A percentile compares a stretch with the other conserved stretches of the same genome.
Conservation (phyloP, 2,113 vertebrate species). For the Typhlomys cinereus region DNA sequence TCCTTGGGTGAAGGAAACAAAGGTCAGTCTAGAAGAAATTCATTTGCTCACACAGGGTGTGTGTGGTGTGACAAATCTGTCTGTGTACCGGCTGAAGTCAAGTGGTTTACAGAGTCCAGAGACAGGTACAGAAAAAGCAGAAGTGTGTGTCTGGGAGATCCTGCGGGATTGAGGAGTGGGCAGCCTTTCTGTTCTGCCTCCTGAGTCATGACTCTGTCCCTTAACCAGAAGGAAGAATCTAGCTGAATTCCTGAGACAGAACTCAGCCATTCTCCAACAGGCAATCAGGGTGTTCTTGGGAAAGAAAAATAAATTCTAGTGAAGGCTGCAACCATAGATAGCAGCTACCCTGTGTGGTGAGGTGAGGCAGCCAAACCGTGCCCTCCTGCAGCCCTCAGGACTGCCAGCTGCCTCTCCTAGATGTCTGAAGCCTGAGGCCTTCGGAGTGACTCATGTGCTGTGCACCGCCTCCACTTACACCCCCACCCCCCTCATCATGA, state of each 20-base stretch:
- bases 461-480: no score
- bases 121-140: conserved; percentile 35
- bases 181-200: neutral
- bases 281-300: neutral
- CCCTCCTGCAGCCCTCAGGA: neutral
- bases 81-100: neutral
- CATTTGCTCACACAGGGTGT: neutral
- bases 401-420: neutral
- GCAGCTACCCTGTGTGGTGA: neutral
- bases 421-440: neutral
- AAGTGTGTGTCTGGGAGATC: neutral
- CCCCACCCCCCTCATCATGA: neutral
- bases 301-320: neutral
- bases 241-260: neutral
- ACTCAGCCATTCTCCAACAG: neutral
- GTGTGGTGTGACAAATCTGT: neutral
- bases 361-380: neutral
- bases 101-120: neutral
- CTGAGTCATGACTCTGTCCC: neutral
- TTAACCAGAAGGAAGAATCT: neutral
- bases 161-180: neutral
- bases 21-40: neutral
- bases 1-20: neutral
- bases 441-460: no score
- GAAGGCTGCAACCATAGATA: neutral